Evolutionary conservation across 1,140 invertebrate species (phyloP).

Genomic region (Hylaeus anthracinus): DNA sequence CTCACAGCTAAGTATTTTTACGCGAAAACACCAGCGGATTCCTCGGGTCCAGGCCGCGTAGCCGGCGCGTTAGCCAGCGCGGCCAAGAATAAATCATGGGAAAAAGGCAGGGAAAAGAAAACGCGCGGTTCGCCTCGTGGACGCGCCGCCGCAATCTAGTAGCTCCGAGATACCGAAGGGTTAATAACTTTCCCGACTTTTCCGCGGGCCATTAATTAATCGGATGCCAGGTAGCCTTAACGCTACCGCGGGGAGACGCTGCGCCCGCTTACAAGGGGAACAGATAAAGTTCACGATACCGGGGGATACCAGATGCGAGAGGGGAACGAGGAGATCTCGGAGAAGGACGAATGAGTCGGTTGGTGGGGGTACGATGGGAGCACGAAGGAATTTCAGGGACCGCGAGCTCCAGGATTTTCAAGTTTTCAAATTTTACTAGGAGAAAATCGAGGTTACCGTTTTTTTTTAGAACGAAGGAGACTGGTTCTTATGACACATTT

Average conservation of each 20-base stretch:
- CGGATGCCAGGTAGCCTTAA: constrained; percentile 28
- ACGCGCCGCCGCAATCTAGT: constrained; percentile 13
- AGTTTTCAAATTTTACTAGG: no score
- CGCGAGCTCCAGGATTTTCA: no score
- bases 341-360: no score
- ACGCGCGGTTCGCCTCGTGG: not conserved
- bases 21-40: constrained; percentile 36
- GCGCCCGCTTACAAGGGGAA: constrained; percentile 13
- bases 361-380: no score
- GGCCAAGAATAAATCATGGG: constrained; percentile 43
- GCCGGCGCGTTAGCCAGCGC: no score
- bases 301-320: not conserved
- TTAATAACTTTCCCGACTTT: constrained; percentile 46
- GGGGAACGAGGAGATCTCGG: not conserved
- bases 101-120: constrained; percentile 34
- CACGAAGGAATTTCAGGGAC: no score
- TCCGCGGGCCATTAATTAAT: constrained; percentile 51
- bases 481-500: no score
- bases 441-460: no score
- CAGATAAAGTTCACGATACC: constrained; percentile 32
- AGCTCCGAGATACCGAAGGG: constrained; percentile 28
- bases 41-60: constrained; percentile 8
- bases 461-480: no score
- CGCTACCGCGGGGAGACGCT: constrained; percentile 15
- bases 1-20: constrained; percentile 26